Evolutionary conservation across 2,888 invertebrate species (phyloP), one percentile per base, ranked within the genome.

Genomic region (Coelinius sp.): DNA sequence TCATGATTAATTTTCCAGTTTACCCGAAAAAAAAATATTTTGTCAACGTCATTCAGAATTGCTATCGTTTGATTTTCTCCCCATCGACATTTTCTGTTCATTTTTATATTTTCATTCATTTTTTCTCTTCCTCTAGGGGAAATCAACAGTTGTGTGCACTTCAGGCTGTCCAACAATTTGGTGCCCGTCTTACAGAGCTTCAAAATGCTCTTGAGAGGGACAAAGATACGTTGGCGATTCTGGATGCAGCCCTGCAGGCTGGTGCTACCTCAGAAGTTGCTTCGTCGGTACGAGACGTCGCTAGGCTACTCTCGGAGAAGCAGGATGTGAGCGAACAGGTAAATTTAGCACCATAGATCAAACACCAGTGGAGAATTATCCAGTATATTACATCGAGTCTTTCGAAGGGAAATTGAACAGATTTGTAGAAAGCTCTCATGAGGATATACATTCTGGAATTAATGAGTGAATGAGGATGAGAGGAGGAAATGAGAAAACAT

Each of bases 131-230:
- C 24, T 59, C 89, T 10, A 94, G 95, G 83, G 92, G 94, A 71
- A 92, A 92, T 79, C 91, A 91, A 79, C 93, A 94, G 85, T 89
- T 95, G 82, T 91, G 92, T 78, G 92, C 92, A 76, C 88, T 95
- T 71, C 94, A 93, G 83, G 92, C 92, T 78, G 92, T 94, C 10
- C 90, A 94, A 69, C 93, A 94, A 84, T 92, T 95, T 88, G 94
- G 94, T 84, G 90, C 90, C 73, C 93, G 95, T 8, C 89, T 95
- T 69, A 91, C 92, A 14, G 94, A 95, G 85, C 91, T 95, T 75
- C 93, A 94, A 82, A 91, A 92, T 65, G 94, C 94, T 27, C 88
- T 95, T 65, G 91, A 92, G 31, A 93, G 94, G 77, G 95, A 95
- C 86, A 90, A 91, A 79, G 90, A 90, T 79, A 91, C 91, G 8